Percentiles rank a stretch among this genome's conserved stretches.
phyloP scores from a whole-genome alignment of 2,113 vertebrate genomes.

The Daboia siamensis region DNA sequence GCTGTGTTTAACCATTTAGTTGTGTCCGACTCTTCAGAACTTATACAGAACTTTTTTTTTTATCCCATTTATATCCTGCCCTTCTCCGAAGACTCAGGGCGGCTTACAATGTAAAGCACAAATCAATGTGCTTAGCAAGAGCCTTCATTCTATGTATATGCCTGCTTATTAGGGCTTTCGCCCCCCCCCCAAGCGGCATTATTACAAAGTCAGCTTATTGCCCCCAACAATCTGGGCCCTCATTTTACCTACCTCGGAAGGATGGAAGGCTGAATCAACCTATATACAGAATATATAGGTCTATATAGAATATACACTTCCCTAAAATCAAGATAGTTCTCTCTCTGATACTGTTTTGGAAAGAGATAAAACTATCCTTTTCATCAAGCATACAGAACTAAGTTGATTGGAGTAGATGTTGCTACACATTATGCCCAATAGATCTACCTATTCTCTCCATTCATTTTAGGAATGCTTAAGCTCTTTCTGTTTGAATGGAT shows the following conservation, averaged over 20 bases:
- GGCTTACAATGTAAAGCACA: no score
- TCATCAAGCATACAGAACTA: neutral
- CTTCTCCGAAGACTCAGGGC: no score
- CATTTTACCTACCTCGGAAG: no score
- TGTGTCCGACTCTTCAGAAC: neutral
- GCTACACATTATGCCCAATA: neutral
- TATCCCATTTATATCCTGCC: no score
- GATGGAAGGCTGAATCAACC: no score
- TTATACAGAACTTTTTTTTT: no score
- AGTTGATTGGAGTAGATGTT: neutral
- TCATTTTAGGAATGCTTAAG: neutral
- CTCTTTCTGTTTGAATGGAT: neutral
- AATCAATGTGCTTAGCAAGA: no score
- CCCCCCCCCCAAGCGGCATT: no score
- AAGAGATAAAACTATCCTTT: neutral
- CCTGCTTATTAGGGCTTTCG: no score
- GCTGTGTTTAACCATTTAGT: neutral
- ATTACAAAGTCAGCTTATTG: no score
- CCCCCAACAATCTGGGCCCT: no score
- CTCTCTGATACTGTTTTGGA: neutral
- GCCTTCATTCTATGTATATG: no score
- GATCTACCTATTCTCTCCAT: neutral
- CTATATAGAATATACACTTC: neutral
- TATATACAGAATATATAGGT: neutral
- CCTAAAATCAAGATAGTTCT: neutral